phyloP scores from a whole-genome alignment of 2,888 invertebrate species.

The Chaitophorus viminalis region DNA sequence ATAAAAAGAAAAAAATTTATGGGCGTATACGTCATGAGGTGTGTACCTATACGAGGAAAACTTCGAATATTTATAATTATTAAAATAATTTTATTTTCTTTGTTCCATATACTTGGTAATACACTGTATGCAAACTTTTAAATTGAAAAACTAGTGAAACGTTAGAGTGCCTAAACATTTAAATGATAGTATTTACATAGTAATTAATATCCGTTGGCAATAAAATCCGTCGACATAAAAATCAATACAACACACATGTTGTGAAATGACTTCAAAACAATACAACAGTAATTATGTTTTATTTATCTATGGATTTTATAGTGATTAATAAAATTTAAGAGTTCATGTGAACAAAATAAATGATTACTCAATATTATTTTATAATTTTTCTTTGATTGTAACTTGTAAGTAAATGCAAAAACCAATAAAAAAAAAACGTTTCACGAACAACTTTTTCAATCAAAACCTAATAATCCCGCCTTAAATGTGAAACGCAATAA shows the following conservation, averaged over 20 bases:
- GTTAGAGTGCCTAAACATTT: background rate
- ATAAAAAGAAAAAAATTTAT: conserved; percentile 12
- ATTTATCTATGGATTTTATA: background rate
- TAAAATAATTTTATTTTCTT: background rate
- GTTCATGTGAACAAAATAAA: no score
- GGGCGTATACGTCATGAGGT: background rate
- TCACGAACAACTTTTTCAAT: no score
- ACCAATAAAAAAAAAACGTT: background rate
- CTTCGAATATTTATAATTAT: background rate
- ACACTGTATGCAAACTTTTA: background rate
- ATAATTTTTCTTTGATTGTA: background rate
- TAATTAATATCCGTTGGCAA: background rate
- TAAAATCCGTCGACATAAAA: background rate
- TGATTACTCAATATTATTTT: background rate
- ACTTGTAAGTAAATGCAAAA: background rate
- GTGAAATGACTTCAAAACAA: background rate
- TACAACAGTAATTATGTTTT: background rate
- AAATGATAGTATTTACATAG: background rate
- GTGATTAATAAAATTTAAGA: no score
- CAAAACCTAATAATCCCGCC: no score
- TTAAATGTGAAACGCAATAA: no score
- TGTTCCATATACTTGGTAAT: background rate
- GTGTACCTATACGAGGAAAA: conserved; percentile 29
- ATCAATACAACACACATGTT: background rate
- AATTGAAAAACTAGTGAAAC: background rate